Conservation (phyloP, 1,140 invertebrate genomes). For the Antheraea mylitta region DNA sequence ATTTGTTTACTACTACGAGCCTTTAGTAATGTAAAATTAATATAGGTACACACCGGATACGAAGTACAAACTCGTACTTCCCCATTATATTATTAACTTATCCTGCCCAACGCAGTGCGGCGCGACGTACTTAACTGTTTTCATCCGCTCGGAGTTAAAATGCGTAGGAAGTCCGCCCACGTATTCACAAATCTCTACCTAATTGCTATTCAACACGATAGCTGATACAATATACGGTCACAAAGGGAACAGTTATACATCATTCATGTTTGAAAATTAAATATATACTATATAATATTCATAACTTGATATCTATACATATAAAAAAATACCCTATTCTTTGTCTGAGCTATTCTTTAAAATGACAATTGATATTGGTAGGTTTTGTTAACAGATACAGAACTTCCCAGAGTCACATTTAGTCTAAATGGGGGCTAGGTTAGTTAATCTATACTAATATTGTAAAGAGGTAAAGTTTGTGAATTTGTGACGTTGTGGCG, state of each 20-base stretch:
- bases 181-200: slow-evolving; percentile 4
- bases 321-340: background rate
- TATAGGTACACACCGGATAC: slow-evolving; percentile 7
- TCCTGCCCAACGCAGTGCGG: background rate
- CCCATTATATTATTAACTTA: slow-evolving; percentile 12
- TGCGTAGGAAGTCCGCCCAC: slow-evolving; percentile 16
- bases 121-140: background rate
- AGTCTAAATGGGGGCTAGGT: no score
- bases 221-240: background rate
- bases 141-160: slow-evolving; percentile 6
- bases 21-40: background rate
- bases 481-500: no score
- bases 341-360: no score
- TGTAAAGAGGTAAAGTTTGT: no score
- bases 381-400: no score
- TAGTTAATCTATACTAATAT: no score
- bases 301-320: background rate
- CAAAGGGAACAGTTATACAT: slow-evolving; percentile 1
- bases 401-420: no score
- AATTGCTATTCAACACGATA: slow-evolving; percentile 8
- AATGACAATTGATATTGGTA: no score
- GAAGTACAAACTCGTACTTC: background rate
- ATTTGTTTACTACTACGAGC: background rate
- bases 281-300: background rate
- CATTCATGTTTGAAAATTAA: background rate